phyloP scores from a whole-genome alignment of 2,797 vertebrate genomes.

The Danio choprae region DNA sequence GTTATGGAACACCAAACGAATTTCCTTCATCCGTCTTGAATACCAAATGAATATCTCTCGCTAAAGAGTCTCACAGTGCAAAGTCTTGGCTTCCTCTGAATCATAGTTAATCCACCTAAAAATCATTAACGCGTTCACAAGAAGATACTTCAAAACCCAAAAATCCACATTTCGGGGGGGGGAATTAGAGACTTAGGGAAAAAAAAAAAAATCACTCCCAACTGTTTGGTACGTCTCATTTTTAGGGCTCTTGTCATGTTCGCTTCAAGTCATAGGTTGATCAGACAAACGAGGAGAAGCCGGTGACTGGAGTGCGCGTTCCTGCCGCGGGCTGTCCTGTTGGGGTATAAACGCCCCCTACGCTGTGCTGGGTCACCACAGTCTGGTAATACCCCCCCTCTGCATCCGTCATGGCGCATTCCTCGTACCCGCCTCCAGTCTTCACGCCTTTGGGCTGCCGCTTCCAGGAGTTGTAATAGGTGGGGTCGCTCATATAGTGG shows the following conservation, averaged over 20 bases:
- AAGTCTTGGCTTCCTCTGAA: conserved; percentile 26
- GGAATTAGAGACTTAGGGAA: conserved; percentile 11
- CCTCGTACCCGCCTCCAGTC: conserved; percentile 79
- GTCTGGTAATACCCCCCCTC: conserved; percentile 89
- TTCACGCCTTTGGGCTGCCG: conserved; percentile 89
- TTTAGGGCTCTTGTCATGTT: background rate
- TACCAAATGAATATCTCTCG: background rate
- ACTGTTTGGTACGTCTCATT: background rate
- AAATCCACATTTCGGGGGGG: conserved; percentile 16
- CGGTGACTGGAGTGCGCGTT: conserved; percentile 92
- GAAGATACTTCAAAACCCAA: conserved; percentile 21
- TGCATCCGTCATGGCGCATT: conserved; percentile 81
- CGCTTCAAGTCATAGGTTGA: conserved; percentile 13
- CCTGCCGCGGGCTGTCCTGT: conserved; percentile 86
- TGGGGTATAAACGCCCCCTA: conserved; percentile 90
- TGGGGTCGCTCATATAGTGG: conserved; percentile 98
- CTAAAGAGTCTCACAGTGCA: conserved; percentile 47
- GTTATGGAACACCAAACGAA: conserved; percentile 30
- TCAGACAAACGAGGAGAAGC: conserved; percentile 98
- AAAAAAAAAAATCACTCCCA: conserved; percentile 5
- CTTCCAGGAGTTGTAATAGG: conserved; percentile 97
- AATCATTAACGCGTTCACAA: conserved; percentile 35
- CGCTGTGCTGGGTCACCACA: conserved; percentile 94
- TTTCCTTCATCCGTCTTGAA: conserved; percentile 26
- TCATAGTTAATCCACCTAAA: conserved; percentile 28